Base-by-base conservation (phyloP, 2,797 vertebrate genomes). In the Pantherophis vulpinus region DNA sequence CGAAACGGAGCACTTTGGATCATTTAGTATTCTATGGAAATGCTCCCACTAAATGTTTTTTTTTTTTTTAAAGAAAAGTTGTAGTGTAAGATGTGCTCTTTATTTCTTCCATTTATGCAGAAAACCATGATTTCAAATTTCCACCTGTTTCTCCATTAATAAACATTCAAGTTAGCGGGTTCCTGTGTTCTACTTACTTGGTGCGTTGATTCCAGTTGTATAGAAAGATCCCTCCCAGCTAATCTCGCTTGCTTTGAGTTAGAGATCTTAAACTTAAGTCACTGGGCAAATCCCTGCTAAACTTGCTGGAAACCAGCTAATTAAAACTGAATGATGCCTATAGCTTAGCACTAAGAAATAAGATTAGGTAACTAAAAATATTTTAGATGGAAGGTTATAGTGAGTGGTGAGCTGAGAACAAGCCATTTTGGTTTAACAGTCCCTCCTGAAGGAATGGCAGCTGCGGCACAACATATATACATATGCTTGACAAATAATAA, bases 201-300 rank as follows among this genome's bases (percentile, higher is more conserved):
- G 32, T 37, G 32, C 32, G 1, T 37, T 32, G 11, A 51, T 61
- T 89, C 16, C 32, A 25, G 8, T 37, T 63, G n/a, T 18, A 13
- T 58, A 88, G 93, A 88, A 25, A 8, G 23, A 14, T 3, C 29
- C 29, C n/a, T 92, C 89, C 58, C 93, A 92, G 94, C 32, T 1
- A 6, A 4, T 83, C 74, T 13, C 2, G 32, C 2, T n/a, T 3
- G 60, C 92, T 91, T 95, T 93, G 74, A 25, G 37, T 47, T 83
- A 5, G 37, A 47, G 74, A 83, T 83, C 37, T 47, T 47, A 11
- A 83, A 47, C 37, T 47, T 83, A 83, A 47, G 92, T 23, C n/a
- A 59, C 79, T 79, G 96, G 95, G 96, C 94, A 97, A 95, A 97
- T 96, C 96, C 95, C 37, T 6, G 6, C 89, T 95, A 94, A 96